A percentile compares a stretch with the other conserved stretches of the same genome.
These are phyloP conservation scores for Hybos culiciformis DNA, from an alignment of 2,888 invertebrate species.

Conservation along the genomic window DNA sequence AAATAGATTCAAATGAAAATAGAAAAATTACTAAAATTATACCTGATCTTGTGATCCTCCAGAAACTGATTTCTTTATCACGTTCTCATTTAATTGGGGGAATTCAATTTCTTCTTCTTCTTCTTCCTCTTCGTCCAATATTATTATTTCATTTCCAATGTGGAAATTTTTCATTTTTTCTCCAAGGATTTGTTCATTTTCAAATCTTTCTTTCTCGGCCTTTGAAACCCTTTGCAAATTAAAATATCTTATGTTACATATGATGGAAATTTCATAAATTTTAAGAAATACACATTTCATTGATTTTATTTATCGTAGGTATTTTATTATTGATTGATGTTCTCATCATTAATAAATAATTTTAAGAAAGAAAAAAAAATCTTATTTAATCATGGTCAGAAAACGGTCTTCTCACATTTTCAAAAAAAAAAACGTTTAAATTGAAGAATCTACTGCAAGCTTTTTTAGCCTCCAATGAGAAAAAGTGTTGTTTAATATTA, in stretches of 20 bases:
- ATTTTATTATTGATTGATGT: too few relatives aligned
- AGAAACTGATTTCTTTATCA: slow-evolving; percentile 44
- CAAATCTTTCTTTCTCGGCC: slow-evolving; percentile 26
- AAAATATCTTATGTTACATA: not conserved
- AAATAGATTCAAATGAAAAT: too few relatives aligned
- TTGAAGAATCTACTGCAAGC: too few relatives aligned
- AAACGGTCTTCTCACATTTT: too few relatives aligned
- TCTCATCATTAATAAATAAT: too few relatives aligned
- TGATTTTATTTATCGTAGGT: too few relatives aligned
- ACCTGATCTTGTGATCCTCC: slow-evolving; percentile 50
- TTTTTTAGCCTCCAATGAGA: too few relatives aligned
- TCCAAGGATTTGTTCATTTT: slow-evolving; percentile 36
- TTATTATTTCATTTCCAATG: slow-evolving; percentile 21
- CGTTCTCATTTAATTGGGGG: slow-evolving; percentile 49
- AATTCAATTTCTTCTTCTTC: slow-evolving; percentile 44
- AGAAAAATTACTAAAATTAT: slow-evolving; percentile 39
- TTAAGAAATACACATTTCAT: not conserved
- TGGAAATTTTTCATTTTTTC: slow-evolving; percentile 36
- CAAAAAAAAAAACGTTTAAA: too few relatives aligned
- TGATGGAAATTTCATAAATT: not conserved
- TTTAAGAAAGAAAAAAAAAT: not conserved
- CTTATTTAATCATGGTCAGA: too few relatives aligned
- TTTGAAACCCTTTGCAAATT: slow-evolving; percentile 10
- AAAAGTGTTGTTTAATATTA: too few relatives aligned
- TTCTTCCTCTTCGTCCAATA: slow-evolving; percentile 41